Base-by-base conservation (phyloP, 2,888 invertebrate species). In the Euzetes globulus region DNA sequence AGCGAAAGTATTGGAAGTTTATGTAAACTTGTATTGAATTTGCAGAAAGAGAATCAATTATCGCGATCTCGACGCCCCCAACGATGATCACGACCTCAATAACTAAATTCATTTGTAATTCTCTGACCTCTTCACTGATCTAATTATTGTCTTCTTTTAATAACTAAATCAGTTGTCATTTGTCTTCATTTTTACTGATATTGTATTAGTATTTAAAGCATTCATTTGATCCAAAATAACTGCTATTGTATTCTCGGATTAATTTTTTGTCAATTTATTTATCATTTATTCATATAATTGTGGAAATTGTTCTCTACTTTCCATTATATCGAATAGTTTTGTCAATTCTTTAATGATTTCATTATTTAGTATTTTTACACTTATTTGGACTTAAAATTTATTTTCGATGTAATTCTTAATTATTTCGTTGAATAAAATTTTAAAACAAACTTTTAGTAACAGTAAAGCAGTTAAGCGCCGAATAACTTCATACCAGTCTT, bases 31-130 rank as follows among this genome's bases (percentile, higher is more conserved):
- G 82, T 33, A 79, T 80, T 29, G 83, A 83, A 76, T 82, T 58
- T 68, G 82, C 2, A 79, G 83, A 72, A 79, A 81, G 75, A 80
- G 83, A 71, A 82, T 83, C 47, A 82, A 82, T 75, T 84, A 83
- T 79, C 78, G 81, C 77, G 84, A 84, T 76, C 79, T 83, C 72
- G 84, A 84, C 78, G 83, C 83, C 7, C 83, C 83, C 5, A 82
- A 82, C 47, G 83, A 83, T 70, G 78, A 78, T 13, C 82, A 83
- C 73, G 80, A 82, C 58, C 81, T 82, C 75, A 78, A 71, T 74
- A 71, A 52, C 25, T 29, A 25, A 19, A 45, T 11, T 33, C 45
- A 68, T 45, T 68, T 29, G 13, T 45, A 9, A 47, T 47, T 47
- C 5, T 47, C n/a, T 55, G n/a, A 55, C 55, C 25, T 55, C 55